Conservation (phyloP, 2,797 vertebrate genomes). For the Ara ararauna region DNA sequence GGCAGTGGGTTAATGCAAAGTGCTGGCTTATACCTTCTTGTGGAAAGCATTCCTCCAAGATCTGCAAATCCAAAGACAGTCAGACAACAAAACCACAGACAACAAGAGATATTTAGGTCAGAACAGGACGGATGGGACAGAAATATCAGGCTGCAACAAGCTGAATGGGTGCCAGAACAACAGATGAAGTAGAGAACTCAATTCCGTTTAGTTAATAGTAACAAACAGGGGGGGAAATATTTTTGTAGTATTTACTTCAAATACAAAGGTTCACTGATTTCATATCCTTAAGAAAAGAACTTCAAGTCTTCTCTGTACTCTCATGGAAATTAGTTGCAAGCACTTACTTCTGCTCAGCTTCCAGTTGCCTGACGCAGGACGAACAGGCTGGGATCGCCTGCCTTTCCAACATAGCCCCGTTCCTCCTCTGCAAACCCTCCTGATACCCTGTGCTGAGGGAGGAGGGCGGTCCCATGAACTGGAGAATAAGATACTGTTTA, state of each 20-base stretch:
- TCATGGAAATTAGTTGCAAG: neutral
- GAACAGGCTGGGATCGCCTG: neutral
- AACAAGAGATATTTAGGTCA: neutral
- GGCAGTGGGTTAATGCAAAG: neutral
- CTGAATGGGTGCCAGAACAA: neutral
- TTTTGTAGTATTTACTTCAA: neutral
- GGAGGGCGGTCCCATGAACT: neutral
- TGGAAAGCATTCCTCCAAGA: neutral
- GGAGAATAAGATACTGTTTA: neutral
- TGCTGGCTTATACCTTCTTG: neutral
- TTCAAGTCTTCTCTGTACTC: neutral
- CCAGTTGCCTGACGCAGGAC: fast-evolving
- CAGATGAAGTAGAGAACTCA: neutral
- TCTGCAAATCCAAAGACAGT: neutral
- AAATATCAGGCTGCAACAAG: neutral
- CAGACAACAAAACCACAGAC: neutral
- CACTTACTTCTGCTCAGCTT: neutral
- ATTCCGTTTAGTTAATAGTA: neutral
- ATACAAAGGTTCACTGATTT: neutral
- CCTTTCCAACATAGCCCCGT: neutral
- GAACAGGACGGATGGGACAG: neutral
- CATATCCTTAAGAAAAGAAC: neutral
- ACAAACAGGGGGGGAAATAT: neutral
- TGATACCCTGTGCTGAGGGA: fast-evolving
- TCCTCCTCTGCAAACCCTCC: neutral